Conservation (phyloP, 2,888 invertebrate species). For the Mellilla xanthometata region DNA sequence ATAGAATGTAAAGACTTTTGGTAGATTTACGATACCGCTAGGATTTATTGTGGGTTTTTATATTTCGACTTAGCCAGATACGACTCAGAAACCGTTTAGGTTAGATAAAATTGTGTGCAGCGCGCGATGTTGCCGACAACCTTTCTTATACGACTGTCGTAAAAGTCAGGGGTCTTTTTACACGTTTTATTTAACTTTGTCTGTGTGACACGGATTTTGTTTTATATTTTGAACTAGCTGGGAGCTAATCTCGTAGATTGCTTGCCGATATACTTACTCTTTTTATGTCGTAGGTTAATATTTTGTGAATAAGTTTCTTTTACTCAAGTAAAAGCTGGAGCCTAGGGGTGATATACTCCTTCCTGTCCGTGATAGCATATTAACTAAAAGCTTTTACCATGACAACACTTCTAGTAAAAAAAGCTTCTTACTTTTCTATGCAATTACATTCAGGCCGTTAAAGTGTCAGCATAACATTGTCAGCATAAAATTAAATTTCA, state of each 20-base stretch:
- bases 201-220: slow-evolving; percentile 28
- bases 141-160: slow-evolving; percentile 32
- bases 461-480: too few relatives aligned
- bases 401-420: too few relatives aligned
- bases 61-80: slow-evolving; percentile 22
- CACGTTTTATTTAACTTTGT: slow-evolving; percentile 31
- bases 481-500: too few relatives aligned
- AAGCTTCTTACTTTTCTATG: too few relatives aligned
- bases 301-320: too few relatives aligned
- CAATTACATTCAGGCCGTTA: too few relatives aligned
- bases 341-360: too few relatives aligned
- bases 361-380: too few relatives aligned
- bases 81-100: slow-evolving; percentile 24
- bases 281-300: slow-evolving; percentile 1
- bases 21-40: slow-evolving; percentile 22
- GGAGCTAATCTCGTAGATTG: slow-evolving; percentile 27
- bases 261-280: background rate
- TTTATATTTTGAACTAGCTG: slow-evolving; percentile 28
- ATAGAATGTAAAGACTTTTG: slow-evolving; percentile 28
- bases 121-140: slow-evolving; percentile 26
- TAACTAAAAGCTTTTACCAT: too few relatives aligned
- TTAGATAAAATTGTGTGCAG: slow-evolving; percentile 25
- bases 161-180: slow-evolving; percentile 32
- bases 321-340: too few relatives aligned
- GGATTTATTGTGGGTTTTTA: slow-evolving; percentile 22